These are phyloP conservation scores for Marasmarcha lunaedactyla DNA, from an alignment of 2,888 invertebrate species.

Conservation along the genomic window DNA sequence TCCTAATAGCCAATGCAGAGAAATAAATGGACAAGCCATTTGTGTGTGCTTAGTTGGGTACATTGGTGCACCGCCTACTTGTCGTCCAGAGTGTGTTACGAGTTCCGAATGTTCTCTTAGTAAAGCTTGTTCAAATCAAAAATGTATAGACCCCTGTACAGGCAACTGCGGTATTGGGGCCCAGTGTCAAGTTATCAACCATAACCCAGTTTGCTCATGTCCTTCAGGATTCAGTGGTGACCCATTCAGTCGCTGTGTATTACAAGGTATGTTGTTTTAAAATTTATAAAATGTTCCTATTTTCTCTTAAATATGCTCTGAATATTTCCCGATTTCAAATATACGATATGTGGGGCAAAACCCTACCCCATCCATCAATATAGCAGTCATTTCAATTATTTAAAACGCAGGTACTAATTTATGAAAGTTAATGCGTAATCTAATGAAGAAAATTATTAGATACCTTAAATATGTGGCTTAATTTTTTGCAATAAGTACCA, in stretches of 20 bases:
- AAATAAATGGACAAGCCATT: conserved; percentile 75
- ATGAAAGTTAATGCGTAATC: no score
- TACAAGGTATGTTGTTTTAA: conserved; percentile 58
- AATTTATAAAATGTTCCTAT: no score
- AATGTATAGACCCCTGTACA: conserved; percentile 79
- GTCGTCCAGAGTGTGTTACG: conserved; percentile 78
- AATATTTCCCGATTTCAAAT: no score
- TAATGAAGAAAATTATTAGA: no score
- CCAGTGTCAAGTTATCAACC: conserved; percentile 78
- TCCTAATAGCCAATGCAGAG: conserved; percentile 77
- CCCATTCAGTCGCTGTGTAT: conserved; percentile 76
- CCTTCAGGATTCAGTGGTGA: conserved; percentile 76
- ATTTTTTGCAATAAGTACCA: no score
- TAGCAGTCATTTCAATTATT: no score
- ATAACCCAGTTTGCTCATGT: conserved; percentile 80
- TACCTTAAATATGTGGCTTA: no score
- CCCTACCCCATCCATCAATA: no score
- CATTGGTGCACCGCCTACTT: conserved; percentile 77
- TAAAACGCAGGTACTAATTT: no score
- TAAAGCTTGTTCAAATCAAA: conserved; percentile 77
- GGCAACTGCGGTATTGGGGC: conserved; percentile 80
- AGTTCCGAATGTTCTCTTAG: conserved; percentile 77
- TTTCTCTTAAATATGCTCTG: no score
- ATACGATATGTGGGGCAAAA: no score
- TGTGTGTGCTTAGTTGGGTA: conserved; percentile 77